phyloP scores from a whole-genome alignment of 2,888 invertebrate genomes.

The Leptopilina myrica region DNA sequence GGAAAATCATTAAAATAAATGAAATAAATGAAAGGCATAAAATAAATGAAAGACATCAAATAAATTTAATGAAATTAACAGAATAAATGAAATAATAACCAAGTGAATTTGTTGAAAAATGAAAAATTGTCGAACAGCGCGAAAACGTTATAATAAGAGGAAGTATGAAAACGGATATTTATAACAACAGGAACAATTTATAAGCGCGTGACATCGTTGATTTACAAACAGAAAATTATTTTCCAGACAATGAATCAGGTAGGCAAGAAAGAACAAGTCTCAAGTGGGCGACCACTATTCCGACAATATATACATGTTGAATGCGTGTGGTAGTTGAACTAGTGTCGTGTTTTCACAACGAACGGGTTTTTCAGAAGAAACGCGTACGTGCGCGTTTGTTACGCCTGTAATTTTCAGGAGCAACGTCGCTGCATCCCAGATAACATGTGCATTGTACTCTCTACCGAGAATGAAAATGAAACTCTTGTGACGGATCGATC shows the following conservation, averaged over 20 bases:
- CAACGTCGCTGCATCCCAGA: slow-evolving; percentile 16
- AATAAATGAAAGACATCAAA: no score
- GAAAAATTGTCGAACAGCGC: no score
- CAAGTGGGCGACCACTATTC: slow-evolving; percentile 34
- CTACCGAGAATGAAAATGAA: slow-evolving; percentile 5
- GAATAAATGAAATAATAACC: no score
- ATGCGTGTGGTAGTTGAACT: slow-evolving; percentile 19
- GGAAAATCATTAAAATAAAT: no score
- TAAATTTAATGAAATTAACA: no score
- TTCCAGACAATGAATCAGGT: slow-evolving; percentile 36
- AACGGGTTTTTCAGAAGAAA: slow-evolving; percentile 31
- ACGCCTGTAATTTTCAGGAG: slow-evolving; percentile 38
- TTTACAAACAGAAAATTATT: neutral
- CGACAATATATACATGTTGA: slow-evolving; percentile 5
- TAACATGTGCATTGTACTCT: slow-evolving; percentile 27
- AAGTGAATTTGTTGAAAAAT: no score
- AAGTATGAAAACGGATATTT: no score
- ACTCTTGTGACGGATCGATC: slow-evolving; percentile 24
- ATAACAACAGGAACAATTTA: no score
- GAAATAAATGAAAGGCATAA: no score
- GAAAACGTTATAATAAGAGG: no score
- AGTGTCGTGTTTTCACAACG: slow-evolving; percentile 35
- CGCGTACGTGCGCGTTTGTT: slow-evolving; percentile 12
- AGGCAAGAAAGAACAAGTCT: slow-evolving; percentile 15
- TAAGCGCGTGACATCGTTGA: slow-evolving; percentile 5